These are phyloP conservation scores for Drosophila rellima DNA, from an alignment of 2,888 invertebrate species.

Conservation along the genomic window DNA sequence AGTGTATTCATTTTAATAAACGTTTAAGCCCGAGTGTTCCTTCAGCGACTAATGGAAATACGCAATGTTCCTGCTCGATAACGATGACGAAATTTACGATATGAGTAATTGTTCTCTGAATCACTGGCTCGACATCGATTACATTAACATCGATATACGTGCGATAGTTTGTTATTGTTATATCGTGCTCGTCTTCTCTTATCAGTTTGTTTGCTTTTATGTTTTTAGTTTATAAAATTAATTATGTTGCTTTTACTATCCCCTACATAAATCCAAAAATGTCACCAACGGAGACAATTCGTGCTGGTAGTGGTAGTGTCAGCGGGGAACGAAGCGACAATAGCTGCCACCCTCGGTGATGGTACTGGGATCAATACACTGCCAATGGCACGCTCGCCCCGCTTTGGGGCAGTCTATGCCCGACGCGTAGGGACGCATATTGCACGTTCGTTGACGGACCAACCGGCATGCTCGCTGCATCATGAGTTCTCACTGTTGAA, in stretches of 20 bases:
- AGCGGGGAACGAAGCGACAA: conserved; percentile 54
- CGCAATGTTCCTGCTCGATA: neutral
- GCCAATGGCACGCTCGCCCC: conserved; percentile 86
- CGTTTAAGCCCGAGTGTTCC: neutral
- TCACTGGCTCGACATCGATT: conserved; percentile 18
- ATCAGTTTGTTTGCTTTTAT: conserved; percentile 56
- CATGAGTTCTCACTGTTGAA: conserved; percentile 92
- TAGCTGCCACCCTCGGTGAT: conserved; percentile 51
- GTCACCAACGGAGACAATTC: conserved; percentile 77
- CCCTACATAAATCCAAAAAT: conserved; percentile 43
- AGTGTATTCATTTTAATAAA: conserved; percentile 7
- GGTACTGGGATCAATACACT: conserved; percentile 55
- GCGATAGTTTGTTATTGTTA: conserved; percentile 47
- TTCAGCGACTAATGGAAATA: neutral
- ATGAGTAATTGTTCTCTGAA: neutral
- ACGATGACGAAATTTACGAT: neutral
- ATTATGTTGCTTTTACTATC: conserved; percentile 39
- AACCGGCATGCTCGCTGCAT: conserved; percentile 87
- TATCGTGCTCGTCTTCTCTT: conserved; percentile 49
- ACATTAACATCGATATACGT: conserved; percentile 18
- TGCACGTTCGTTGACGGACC: conserved; percentile 83
- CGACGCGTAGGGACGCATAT: conserved; percentile 82
- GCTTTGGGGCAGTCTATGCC: conserved; percentile 63
- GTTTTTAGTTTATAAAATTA: conserved; percentile 40
- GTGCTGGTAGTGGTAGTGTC: conserved; percentile 63